These are phyloP conservation scores for Sterrhoptilus dennistouni DNA, from an alignment of 2,113 vertebrate genomes.

Conservation along the genomic window DNA sequence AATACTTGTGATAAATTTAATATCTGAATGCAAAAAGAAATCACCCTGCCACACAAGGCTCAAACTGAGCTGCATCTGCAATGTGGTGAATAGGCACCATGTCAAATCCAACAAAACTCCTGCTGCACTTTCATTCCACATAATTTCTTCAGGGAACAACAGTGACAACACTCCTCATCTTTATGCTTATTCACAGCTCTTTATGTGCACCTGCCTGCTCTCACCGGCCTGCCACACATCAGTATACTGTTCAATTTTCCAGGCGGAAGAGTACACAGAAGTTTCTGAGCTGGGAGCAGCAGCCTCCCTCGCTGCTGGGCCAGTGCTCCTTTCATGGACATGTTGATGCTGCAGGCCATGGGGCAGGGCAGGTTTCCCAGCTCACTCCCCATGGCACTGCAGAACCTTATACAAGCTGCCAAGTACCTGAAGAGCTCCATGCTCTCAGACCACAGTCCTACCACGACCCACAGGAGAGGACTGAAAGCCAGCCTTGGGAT, in stretches of 20 bases:
- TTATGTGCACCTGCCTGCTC: not conserved
- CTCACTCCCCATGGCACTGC: not conserved
- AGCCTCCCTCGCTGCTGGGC: not conserved
- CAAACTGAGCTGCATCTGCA: not conserved
- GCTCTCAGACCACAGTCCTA: not conserved
- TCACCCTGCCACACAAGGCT: not conserved
- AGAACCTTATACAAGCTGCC: not conserved
- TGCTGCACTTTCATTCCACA: not conserved
- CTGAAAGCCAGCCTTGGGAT: not conserved
- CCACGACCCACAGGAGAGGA: not conserved
- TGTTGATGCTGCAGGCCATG: not conserved
- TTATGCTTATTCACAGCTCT: not conserved
- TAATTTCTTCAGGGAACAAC: not conserved
- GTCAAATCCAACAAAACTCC: not conserved
- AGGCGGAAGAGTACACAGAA: not conserved
- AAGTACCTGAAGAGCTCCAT: not conserved
- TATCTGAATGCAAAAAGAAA: not conserved
- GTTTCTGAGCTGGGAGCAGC: not conserved
- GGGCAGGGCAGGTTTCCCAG: not conserved
- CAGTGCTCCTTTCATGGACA: not conserved
- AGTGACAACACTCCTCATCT: not conserved
- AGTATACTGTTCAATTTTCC: not conserved
- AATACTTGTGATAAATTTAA: not conserved
- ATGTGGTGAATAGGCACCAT: not conserved
- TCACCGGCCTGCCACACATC: not conserved